A percentile compares a stretch with the other conserved stretches of the same genome.
These are phyloP conservation scores for Macquaria australasica DNA, from an alignment of 2,113 vertebrate genomes.

Conservation along the genomic window DNA sequence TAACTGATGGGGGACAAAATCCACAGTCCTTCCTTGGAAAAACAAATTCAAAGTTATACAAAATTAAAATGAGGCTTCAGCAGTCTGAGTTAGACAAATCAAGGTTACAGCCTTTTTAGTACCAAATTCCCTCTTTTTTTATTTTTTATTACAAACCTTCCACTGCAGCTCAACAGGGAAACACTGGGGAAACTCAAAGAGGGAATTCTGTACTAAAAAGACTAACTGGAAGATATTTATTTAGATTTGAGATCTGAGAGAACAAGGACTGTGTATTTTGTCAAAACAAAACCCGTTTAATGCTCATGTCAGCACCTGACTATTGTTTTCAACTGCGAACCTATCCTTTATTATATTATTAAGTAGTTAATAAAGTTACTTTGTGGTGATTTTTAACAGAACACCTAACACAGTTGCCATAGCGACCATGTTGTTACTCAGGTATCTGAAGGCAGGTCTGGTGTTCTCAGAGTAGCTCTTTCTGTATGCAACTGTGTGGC, in stretches of 20 bases:
- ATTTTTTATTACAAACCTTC: neutral
- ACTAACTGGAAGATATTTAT: neutral
- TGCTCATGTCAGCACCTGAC: neutral
- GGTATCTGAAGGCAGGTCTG: slow-evolving; percentile 80
- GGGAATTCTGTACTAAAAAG: neutral
- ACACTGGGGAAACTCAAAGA: neutral
- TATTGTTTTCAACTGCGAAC: neutral
- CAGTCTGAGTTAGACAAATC: neutral
- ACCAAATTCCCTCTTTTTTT: neutral
- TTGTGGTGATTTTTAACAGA: neutral
- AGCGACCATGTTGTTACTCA: slow-evolving; percentile 42
- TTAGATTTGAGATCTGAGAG: neutral
- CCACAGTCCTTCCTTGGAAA: neutral
- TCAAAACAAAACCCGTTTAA: neutral
- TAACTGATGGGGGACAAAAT: neutral
- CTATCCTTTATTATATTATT: neutral
- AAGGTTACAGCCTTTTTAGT: neutral
- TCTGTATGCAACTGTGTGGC: slow-evolving; percentile 65
- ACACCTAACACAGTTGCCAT: neutral
- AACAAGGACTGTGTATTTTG: neutral
- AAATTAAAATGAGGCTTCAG: neutral
- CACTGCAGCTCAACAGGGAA: neutral
- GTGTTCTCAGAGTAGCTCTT: slow-evolving; percentile 82
- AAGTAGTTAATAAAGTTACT: neutral
- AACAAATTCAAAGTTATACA: neutral